Evolutionary conservation across 2,888 invertebrate species (phyloP).

Genomic region (Machimus rusticus): DNA sequence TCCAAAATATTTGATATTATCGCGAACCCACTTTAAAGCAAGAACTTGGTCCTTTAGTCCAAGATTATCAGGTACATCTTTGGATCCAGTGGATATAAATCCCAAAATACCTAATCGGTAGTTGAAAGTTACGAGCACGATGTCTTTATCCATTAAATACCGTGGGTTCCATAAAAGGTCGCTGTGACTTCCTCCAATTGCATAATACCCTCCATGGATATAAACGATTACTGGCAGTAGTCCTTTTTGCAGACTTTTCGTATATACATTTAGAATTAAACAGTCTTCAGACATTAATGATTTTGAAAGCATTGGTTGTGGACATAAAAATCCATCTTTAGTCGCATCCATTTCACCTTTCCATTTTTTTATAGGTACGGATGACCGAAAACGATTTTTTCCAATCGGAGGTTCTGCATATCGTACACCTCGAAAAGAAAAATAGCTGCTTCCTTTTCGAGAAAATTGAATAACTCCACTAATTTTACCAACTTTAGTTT

Average conservation of each 20-base stretch:
- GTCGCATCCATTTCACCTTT: conserved; percentile 59
- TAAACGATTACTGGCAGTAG: conserved; percentile 55
- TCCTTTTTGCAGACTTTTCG: conserved; percentile 47
- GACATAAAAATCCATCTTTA: conserved; percentile 60
- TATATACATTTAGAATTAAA: conserved; percentile 70
- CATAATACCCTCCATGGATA: conserved; percentile 57
- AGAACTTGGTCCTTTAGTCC: conserved; percentile 74
- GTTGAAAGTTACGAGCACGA: conserved; percentile 57
- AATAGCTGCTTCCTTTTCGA: conserved; percentile 59
- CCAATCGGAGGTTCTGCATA: conserved; percentile 63
- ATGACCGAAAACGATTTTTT: conserved; percentile 31
- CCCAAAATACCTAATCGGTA: conserved; percentile 62
- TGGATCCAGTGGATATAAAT: conserved; percentile 69
- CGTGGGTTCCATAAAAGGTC: conserved; percentile 52
- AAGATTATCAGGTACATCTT: conserved; percentile 71
- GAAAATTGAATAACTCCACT: conserved; percentile 61
- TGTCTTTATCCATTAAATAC: conserved; percentile 56
- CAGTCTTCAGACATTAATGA: conserved; percentile 69
- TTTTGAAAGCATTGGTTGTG: conserved; percentile 48
- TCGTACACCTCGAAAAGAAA: conserved; percentile 63
- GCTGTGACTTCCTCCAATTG: conserved; percentile 52
- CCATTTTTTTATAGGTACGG: conserved; percentile 56
- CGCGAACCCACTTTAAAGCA: conserved; percentile 70
- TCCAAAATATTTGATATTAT: conserved; percentile 71
- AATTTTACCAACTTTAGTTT: conserved; percentile 58